Conservation (phyloP, 2,888 invertebrate species). For the Eumacrocentrus americanus region DNA sequence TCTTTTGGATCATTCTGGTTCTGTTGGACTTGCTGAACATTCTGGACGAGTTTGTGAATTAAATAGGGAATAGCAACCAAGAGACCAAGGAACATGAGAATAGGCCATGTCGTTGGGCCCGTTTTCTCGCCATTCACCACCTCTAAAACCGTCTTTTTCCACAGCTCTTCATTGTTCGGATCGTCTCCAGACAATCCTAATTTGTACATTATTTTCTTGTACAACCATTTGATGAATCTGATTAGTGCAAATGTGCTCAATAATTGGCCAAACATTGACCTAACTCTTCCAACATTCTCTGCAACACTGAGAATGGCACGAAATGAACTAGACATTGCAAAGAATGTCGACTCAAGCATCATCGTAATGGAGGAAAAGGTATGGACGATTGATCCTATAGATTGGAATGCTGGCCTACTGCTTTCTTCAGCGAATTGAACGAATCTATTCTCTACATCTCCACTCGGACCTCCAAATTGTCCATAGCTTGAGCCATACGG, state of each 20-base stretch:
- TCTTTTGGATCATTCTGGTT: constrained; percentile 69
- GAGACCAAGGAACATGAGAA: constrained; percentile 86
- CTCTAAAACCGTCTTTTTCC: constrained; percentile 58
- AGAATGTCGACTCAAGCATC: constrained; percentile 97
- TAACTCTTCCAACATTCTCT: constrained; percentile 87
- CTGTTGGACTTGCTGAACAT: constrained; percentile 38
- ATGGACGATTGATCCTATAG: constrained; percentile 89
- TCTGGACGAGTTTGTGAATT: constrained; percentile 52
- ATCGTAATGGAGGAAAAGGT: constrained; percentile 93
- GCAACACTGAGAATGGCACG: constrained; percentile 94
- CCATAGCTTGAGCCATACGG: constrained; percentile 60
- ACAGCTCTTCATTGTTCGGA: constrained; percentile 53
- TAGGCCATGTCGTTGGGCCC: constrained; percentile 80
- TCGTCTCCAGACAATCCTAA: constrained; percentile 62
- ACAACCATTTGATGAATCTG: constrained; percentile 79
- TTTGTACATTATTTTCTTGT: constrained; percentile 74
- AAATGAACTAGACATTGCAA: constrained; percentile 94
- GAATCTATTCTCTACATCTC: constrained; percentile 74
- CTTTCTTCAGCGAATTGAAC: constrained; percentile 90
- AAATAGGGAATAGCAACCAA: constrained; percentile 92
- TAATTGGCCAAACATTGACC: constrained; percentile 83
- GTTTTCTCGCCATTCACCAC: constrained; percentile 55
- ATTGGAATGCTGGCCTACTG: constrained; percentile 91
- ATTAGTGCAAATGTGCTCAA: constrained; percentile 87
- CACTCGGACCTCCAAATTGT: constrained; percentile 49